A percentile compares a stretch with the other conserved stretches of the same genome.
Conservation (phyloP, 1,140 invertebrate species). For the Drosophila azteca region DNA sequence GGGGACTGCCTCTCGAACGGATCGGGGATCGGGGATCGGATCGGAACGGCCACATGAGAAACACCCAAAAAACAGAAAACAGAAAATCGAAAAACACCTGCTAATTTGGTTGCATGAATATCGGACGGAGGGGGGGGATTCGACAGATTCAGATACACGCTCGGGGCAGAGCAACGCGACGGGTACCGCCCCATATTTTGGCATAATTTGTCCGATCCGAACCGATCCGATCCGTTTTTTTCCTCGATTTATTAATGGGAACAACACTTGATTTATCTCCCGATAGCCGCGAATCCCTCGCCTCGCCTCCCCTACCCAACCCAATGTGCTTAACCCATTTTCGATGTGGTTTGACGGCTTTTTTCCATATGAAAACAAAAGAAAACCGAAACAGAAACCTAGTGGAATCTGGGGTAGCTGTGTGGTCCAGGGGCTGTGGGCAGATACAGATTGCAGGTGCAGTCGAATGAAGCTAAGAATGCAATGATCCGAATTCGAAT, state of each 20-base stretch:
- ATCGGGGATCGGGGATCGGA: conserved; percentile 18
- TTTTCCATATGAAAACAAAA: conserved; percentile 28
- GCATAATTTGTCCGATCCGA: conserved; percentile 40
- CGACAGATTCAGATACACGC: neutral
- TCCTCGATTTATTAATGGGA: conserved; percentile 56
- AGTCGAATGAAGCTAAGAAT: conserved; percentile 38
- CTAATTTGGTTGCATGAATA: conserved; percentile 58
- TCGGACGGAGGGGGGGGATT: conserved; percentile 28
- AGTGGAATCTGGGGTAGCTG: conserved; percentile 10
- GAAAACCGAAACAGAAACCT: conserved; percentile 28
- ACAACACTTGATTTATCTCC: conserved; percentile 39
- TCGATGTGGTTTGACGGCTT: conserved; percentile 51
- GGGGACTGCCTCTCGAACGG: conserved; percentile 6
- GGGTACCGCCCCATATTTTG: conserved; percentile 57
- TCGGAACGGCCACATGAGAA: conserved; percentile 47
- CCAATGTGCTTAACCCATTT: conserved; percentile 47
- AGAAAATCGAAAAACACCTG: conserved; percentile 51
- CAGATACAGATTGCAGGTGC: conserved; percentile 14
- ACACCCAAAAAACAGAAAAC: conserved; percentile 15
- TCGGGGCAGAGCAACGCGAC: conserved; percentile 23
- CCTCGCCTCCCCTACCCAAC: no score
- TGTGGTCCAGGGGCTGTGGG: conserved; percentile 20
- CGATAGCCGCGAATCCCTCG: conserved; percentile 17
- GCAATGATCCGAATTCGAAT: conserved; percentile 44
- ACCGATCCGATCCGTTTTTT: neutral